phyloP scores from a whole-genome alignment of 2,888 invertebrate species.

The Noctuana brunneofusca region DNA sequence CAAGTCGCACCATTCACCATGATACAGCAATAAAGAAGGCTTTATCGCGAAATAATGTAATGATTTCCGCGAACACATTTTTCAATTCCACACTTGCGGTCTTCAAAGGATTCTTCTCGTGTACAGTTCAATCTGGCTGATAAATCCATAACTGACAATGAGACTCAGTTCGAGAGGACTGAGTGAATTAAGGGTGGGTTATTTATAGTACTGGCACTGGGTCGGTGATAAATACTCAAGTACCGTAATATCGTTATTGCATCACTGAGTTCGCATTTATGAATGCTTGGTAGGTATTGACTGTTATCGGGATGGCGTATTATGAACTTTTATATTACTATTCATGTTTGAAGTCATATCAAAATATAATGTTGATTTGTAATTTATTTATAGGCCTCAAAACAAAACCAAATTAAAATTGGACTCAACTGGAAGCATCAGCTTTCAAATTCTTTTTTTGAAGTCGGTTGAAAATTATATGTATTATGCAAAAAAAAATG shows the following conservation, averaged over 20 bases:
- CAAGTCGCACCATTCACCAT: slow-evolving; percentile 17
- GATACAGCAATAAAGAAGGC: slow-evolving; percentile 21
- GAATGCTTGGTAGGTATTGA: not conserved
- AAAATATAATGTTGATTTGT: not conserved
- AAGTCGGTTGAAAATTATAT: no score
- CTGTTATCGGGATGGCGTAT: not conserved
- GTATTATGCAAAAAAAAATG: no score
- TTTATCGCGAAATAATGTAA: slow-evolving; percentile 26
- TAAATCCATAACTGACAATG: slow-evolving; percentile 41
- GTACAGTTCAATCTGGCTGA: slow-evolving; percentile 42
- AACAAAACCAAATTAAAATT: no score
- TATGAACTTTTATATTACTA: no score
- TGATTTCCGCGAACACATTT: slow-evolving; percentile 48
- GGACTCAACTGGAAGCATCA: no score
- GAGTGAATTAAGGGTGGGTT: slow-evolving; percentile 41
- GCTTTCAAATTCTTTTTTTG: no score
- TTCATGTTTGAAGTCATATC: no score
- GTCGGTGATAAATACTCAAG: slow-evolving; percentile 63
- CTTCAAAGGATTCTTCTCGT: slow-evolving; percentile 35
- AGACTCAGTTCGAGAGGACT: slow-evolving; percentile 17
- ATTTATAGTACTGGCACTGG: slow-evolving; percentile 50
- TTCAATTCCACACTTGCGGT: slow-evolving; percentile 47
- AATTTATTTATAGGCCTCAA: no score
- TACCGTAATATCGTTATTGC: slow-evolving; percentile 68
- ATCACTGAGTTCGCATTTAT: slow-evolving; percentile 52